Conservation (phyloP, 2,797 vertebrate genomes). For the Diplodus sargus region DNA sequence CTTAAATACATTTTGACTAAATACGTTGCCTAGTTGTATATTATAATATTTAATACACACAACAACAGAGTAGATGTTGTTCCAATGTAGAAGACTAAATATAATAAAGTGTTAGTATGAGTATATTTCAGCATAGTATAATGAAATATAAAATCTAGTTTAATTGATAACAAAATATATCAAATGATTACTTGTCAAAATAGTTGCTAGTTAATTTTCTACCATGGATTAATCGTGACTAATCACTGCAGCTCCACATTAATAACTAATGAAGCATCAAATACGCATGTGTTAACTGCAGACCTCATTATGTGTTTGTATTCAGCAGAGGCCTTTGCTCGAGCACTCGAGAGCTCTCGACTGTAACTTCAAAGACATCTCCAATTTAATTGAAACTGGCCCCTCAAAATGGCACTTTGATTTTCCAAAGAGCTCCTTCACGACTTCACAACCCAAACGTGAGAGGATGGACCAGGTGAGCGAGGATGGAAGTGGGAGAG, state of each 20-base stretch:
- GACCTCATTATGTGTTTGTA: conserved; percentile 6
- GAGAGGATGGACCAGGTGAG: conserved; percentile 18
- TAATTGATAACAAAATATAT: not conserved
- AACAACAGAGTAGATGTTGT: no score
- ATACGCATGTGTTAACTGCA: not conserved
- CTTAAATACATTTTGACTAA: no score
- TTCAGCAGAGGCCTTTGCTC: conserved; percentile 9
- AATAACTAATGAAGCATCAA: not conserved
- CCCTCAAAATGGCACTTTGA: conserved; percentile 39
- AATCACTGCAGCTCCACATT: conserved; percentile 3
- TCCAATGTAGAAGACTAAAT: no score
- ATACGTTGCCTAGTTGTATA: no score
- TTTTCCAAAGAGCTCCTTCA: conserved; percentile 47
- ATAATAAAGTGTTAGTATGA: no score
- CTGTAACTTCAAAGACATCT: conserved; percentile 21
- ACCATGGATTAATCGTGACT: not conserved
- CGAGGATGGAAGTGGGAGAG: conserved; percentile 14
- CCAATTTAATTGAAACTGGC: conserved; percentile 33
- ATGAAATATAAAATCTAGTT: not conserved
- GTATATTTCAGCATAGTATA: not conserved
- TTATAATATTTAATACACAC: no score
- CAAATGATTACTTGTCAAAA: not conserved
- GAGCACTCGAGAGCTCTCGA: conserved; percentile 18
- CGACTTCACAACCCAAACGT: conserved; percentile 1
- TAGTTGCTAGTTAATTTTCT: not conserved